phyloP scores from a whole-genome alignment of 2,113 vertebrate genomes.

The Athene cunicularia region DNA sequence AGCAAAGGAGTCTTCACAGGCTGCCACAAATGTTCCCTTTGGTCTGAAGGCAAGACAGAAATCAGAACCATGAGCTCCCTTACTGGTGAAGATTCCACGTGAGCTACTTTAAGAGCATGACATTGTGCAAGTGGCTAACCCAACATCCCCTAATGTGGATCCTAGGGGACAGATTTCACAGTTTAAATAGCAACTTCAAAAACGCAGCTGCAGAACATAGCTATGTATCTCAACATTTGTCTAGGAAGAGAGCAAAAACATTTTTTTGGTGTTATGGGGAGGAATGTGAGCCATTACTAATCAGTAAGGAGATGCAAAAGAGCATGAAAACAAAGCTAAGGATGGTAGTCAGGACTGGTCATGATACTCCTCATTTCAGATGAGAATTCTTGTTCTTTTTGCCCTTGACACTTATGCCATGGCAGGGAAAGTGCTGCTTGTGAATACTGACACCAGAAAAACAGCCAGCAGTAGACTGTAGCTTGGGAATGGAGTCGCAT shows the following conservation, averaged over 20 bases:
- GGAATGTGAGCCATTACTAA: background rate
- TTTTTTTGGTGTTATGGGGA: background rate
- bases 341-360: background rate
- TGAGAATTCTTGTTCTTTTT: background rate
- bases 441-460: background rate
- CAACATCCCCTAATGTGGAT: background rate
- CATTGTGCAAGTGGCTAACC: background rate
- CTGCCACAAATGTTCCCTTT: background rate
- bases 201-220: background rate
- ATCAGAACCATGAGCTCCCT: background rate
- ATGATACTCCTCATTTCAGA: background rate
- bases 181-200: background rate
- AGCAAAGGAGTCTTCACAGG: background rate
- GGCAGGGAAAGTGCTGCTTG: background rate
- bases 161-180: background rate
- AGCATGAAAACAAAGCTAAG: background rate
- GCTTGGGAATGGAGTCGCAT: background rate
- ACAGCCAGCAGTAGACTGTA: background rate
- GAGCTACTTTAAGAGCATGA: background rate
- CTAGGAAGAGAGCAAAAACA: background rate
- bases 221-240: background rate
- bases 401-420: background rate
- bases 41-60: background rate
- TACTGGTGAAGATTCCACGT: accelerated
- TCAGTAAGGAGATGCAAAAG: background rate